phyloP scores from a whole-genome alignment of 2,113 vertebrate genomes.

The Ibidorhyncha struthersii region DNA sequence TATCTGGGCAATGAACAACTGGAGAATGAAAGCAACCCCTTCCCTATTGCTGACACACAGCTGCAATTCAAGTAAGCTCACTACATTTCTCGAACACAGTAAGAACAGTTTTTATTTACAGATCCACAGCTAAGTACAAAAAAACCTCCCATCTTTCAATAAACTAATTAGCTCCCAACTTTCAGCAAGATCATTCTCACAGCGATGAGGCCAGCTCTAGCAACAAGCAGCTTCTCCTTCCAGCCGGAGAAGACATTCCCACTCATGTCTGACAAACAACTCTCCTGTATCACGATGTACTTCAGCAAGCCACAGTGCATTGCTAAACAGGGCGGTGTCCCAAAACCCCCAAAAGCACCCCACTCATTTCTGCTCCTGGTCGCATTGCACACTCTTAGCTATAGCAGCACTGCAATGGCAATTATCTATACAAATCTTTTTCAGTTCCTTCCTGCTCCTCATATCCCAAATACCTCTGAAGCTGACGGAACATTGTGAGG shows the following conservation, averaged over 20 bases:
- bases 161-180: neutral
- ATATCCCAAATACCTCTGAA: neutral
- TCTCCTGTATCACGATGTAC: fast-evolving
- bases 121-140: neutral
- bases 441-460: neutral
- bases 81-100: neutral
- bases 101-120: neutral
- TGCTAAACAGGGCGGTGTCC: neutral
- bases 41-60: neutral
- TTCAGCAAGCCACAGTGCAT: neutral
- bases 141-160: neutral
- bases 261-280: fast-evolving
- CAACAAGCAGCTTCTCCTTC: neutral
- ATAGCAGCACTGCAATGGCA: neutral
- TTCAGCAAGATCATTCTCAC: neutral
- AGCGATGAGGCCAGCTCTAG: neutral
- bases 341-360: neutral
- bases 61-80: neutral
- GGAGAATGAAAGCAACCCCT: neutral
- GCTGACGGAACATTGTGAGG: neutral
- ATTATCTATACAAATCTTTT: neutral
- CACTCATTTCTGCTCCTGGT: neutral
- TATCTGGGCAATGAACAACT: neutral
- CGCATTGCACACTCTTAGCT: neutral
- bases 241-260: neutral